Evolutionary conservation across 2,797 vertebrate genomes (phyloP).

Genomic region (Phyllotis vaccarum): DNA sequence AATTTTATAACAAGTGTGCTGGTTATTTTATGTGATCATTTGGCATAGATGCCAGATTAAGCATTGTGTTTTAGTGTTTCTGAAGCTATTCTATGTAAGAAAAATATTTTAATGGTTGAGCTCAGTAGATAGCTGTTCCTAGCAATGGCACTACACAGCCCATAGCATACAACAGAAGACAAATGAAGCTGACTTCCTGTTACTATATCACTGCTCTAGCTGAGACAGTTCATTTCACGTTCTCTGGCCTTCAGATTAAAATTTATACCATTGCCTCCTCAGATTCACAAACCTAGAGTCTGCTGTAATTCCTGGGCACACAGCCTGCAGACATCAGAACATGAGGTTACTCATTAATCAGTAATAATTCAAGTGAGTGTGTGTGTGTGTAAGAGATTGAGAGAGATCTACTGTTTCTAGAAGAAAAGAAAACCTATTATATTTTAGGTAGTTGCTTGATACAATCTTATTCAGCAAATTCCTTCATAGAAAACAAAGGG

Average conservation of each 20-base stretch:
- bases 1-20: neutral
- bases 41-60: neutral
- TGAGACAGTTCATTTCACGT: neutral
- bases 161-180: neutral
- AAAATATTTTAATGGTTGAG: neutral
- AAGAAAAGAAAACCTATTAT: no score
- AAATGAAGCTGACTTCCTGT: neutral
- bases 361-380: neutral
- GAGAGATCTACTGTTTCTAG: no score
- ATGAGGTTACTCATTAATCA: neutral
- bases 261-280: neutral
- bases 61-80: neutral
- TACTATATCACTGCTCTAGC: neutral
- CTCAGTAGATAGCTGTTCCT: neutral
- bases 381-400: neutral
- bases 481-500: neutral
- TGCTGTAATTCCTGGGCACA: neutral
- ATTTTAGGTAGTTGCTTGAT: neutral
- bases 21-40: neutral
- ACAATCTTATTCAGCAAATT: constrained; percentile 2
- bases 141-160: neutral
- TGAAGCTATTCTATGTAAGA: neutral
- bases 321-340: neutral
- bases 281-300: neutral
- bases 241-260: neutral